Percentiles rank a stretch among this genome's conserved stretches.
phyloP scores from a whole-genome alignment of 1,140 invertebrate genomes.

The Centruroides vittatus region DNA sequence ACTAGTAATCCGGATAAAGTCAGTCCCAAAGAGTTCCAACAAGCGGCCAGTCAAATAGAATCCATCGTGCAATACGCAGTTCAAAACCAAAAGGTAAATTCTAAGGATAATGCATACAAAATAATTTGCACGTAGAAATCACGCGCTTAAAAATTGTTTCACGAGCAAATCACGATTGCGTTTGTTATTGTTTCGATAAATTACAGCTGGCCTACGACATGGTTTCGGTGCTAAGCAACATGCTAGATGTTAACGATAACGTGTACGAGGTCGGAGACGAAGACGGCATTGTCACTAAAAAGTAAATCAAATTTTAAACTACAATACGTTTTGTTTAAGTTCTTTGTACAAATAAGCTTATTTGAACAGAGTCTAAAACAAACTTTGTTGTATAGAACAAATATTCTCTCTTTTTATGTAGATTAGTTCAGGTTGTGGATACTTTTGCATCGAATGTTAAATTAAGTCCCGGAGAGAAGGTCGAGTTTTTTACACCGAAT shows the following conservation, averaged over 20 bases:
- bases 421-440: conserved; percentile 23
- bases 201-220: conserved; percentile 24
- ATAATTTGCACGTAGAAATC: too few species aligned
- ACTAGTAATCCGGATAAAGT: conserved; percentile 14
- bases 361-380: too few species aligned
- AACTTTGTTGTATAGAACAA: too few species aligned
- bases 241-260: conserved; percentile 24
- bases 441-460: conserved; percentile 20
- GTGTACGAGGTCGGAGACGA: conserved; percentile 18
- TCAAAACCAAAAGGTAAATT: conserved; percentile 19
- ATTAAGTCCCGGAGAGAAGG: conserved; percentile 16
- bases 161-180: too few species aligned
- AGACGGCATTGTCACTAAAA: conserved; percentile 15
- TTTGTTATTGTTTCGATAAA: too few species aligned
- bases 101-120: too few species aligned
- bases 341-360: too few species aligned
- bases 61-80: conserved; percentile 18
- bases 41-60: conserved; percentile 15
- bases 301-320: conserved; percentile 1
- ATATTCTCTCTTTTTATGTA: neutral
- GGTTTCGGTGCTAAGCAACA: conserved; percentile 25
- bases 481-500: conserved; percentile 20
- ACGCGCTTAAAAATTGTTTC: neutral
- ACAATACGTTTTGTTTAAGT: too few species aligned
- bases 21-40: conserved; percentile 6